phyloP scores from a whole-genome alignment of 2,113 vertebrate species.

The Archocentrus centrarchus region DNA sequence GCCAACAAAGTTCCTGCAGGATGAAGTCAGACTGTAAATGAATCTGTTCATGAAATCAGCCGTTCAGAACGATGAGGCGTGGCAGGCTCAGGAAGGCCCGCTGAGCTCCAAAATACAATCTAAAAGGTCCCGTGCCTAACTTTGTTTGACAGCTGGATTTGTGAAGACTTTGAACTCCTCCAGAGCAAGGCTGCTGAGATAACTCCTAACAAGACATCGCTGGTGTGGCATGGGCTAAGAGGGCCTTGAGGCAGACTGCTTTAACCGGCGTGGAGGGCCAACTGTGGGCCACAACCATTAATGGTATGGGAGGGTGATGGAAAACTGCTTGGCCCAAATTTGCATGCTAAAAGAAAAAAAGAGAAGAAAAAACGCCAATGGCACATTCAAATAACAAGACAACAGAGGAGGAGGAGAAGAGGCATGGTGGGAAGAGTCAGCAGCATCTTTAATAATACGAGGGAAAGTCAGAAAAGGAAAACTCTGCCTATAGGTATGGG shows the following conservation, averaged over 20 bases:
- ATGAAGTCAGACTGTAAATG: conserved; percentile 5
- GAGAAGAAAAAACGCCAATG: conserved; percentile 71
- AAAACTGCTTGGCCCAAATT: conserved; percentile 79
- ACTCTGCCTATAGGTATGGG: conserved; percentile 82
- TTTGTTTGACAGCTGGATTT: conserved; percentile 76
- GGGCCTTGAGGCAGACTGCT: conserved; percentile 67
- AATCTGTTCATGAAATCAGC: conserved; percentile 59
- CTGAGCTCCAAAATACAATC: conserved; percentile 78
- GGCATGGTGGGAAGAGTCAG: conserved; percentile 73
- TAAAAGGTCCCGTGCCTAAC: conserved; percentile 74
- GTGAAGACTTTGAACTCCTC: conserved; percentile 74
- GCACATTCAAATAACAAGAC: conserved; percentile 79
- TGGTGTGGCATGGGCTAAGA: conserved; percentile 71
- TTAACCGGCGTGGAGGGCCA: conserved; percentile 50
- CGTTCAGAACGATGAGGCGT: conserved; percentile 19
- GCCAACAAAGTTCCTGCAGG: conserved; percentile 1
- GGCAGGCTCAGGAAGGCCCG: conserved; percentile 53
- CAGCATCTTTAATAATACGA: conserved; percentile 78
- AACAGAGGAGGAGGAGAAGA: conserved; percentile 68
- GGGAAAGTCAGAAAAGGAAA: conserved; percentile 74
- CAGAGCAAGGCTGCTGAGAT: conserved; percentile 52
- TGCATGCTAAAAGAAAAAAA: conserved; percentile 69
- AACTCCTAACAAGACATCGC: conserved; percentile 54
- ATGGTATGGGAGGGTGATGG: conserved; percentile 78
- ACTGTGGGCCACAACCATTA: conserved; percentile 70